These are phyloP conservation scores for Apodemus speciosus DNA, from an alignment of 2,113 vertebrate species.

Conservation along the genomic window DNA sequence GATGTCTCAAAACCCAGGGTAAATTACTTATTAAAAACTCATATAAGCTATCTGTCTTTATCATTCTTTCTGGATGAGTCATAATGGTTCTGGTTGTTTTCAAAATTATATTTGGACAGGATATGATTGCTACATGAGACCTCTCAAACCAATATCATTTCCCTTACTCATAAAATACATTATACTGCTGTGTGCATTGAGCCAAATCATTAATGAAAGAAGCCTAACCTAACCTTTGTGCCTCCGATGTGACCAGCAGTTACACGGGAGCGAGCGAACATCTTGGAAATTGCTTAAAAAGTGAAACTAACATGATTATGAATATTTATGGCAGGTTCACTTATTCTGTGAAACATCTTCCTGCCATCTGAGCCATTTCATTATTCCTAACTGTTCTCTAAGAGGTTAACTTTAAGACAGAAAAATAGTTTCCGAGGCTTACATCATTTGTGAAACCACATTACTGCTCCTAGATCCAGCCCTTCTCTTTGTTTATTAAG, in stretches of 20 bases:
- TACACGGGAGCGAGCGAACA: constrained; percentile 81
- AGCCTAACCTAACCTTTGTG: constrained; percentile 88
- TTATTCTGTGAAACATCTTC: constrained; percentile 82
- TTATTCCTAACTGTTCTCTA: constrained; percentile 81
- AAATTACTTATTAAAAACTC: constrained; percentile 96
- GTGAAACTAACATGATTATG: constrained; percentile 84
- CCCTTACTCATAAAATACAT: constrained; percentile 94
- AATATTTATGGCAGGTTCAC: constrained; percentile 86
- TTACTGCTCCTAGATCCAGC: constrained; percentile 30
- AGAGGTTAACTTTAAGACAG: constrained; percentile 70
- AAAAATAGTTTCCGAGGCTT: constrained; percentile 56
- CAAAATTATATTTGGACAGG: constrained; percentile 98
- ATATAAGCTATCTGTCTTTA: constrained; percentile 94
- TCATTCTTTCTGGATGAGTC: constrained; percentile 93
- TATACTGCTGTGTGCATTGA: constrained; percentile 89
- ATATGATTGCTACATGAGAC: constrained; percentile 97
- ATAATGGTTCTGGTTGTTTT: constrained; percentile 96
- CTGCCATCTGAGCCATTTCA: constrained; percentile 76
- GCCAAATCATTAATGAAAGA: constrained; percentile 87
- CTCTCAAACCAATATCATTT: constrained; percentile 95
- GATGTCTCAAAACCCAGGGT: constrained; percentile 92
- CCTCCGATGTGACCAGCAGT: constrained; percentile 80
- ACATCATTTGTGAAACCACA: constrained; percentile 61
- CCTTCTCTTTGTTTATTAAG: constrained; percentile 51
- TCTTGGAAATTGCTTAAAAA: constrained; percentile 85